phyloP scores from a whole-genome alignment of 2,888 invertebrate genomes.

The Campaea margaritaria region DNA sequence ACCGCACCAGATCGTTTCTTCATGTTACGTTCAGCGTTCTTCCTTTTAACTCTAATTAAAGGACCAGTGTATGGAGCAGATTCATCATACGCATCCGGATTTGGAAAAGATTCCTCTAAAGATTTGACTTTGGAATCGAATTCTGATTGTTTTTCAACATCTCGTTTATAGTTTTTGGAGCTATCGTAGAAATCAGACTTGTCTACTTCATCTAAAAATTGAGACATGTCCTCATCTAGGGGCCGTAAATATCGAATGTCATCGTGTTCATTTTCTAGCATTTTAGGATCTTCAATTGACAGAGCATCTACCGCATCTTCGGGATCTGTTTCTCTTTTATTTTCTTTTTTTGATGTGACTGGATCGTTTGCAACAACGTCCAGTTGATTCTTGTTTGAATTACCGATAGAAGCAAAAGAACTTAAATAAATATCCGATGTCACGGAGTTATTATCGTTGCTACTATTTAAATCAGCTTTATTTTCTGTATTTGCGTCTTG shows the following conservation, averaged over 20 bases:
- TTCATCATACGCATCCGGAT: conserved; percentile 59
- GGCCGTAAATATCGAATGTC: conserved; percentile 53
- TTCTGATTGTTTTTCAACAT: conserved; percentile 54
- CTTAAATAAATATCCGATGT: conserved; percentile 48
- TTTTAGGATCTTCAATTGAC: conserved; percentile 48
- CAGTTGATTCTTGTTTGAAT: conserved; percentile 46
- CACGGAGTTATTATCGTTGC: conserved; percentile 43
- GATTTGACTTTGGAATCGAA: conserved; percentile 64
- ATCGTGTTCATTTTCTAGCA: conserved; percentile 47
- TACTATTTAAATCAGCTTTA: conserved; percentile 50
- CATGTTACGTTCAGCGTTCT: conserved; percentile 53
- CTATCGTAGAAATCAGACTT: conserved; percentile 48
- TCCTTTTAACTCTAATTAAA: conserved; percentile 75
- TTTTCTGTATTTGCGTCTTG: conserved; percentile 51
- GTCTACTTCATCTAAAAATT: conserved; percentile 53
- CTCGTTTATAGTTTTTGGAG: conserved; percentile 61
- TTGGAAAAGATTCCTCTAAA: conserved; percentile 78
- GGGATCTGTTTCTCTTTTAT: conserved; percentile 68
- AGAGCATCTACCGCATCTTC: conserved; percentile 48
- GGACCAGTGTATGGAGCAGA: conserved; percentile 53
- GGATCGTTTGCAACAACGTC: conserved; percentile 47
- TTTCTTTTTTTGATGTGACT: conserved; percentile 59
- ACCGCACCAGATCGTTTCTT: conserved; percentile 66
- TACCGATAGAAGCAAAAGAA: conserved; percentile 38
- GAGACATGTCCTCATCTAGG: conserved; percentile 58